Conservation (phyloP, 2,888 invertebrate genomes). For the Oxyscelio sp. region DNA sequence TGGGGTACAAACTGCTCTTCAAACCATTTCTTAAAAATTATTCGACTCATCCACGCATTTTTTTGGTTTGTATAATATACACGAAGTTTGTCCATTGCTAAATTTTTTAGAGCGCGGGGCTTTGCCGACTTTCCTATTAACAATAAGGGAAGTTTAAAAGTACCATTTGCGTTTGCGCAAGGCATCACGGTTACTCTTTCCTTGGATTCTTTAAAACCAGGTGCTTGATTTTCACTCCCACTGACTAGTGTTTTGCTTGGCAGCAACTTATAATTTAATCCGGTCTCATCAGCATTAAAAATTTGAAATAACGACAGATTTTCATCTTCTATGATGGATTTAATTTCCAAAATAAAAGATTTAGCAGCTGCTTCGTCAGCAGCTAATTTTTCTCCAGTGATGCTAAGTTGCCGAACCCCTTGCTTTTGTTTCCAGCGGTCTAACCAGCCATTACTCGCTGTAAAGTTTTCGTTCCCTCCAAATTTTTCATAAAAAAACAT, state of each 20-base stretch:
- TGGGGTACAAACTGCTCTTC: conserved; percentile 70
- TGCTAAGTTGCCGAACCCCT: neutral
- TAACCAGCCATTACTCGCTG: neutral
- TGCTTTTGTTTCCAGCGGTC: neutral
- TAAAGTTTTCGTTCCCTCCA: neutral
- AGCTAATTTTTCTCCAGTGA: too few relatives aligned
- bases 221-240: conserved; percentile 37
- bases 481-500: conserved; percentile 1
- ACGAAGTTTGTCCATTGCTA: neutral
- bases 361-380: too few relatives aligned
- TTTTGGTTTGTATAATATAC: conserved; percentile 71
- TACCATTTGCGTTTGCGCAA: conserved; percentile 75
- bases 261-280: conserved; percentile 73
- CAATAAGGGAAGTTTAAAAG: conserved; percentile 69
- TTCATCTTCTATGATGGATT: too few relatives aligned
- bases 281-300: conserved; percentile 77
- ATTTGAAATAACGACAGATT: conserved; percentile 40
- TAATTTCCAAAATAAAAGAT: too few relatives aligned
- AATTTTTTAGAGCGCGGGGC: conserved; percentile 73
- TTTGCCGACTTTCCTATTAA: conserved; percentile 77
- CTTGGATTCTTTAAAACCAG: conserved; percentile 74
- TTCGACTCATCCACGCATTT: conserved; percentile 76
- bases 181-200: conserved; percentile 75
- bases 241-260: conserved; percentile 57
- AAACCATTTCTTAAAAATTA: conserved; percentile 75